These are phyloP conservation scores for Ellobius talpinus DNA, from an alignment of 2,113 vertebrate genomes.

Conservation along the genomic window DNA sequence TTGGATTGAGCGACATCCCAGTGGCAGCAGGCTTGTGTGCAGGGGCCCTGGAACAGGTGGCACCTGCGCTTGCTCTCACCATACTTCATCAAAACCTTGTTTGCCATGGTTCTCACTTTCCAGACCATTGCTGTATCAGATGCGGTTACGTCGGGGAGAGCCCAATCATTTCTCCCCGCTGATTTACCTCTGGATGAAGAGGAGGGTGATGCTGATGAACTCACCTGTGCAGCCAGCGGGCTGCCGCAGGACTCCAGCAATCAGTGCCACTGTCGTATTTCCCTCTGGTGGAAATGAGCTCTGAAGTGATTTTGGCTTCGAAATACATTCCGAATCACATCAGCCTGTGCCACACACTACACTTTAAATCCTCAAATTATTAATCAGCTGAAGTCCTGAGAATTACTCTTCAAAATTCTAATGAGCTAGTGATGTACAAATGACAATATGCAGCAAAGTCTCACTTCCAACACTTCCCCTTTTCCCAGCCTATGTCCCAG, in stretches of 20 bases:
- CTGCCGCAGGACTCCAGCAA: background rate
- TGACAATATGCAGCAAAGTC: slow-evolving; percentile 14
- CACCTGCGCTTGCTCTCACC: background rate
- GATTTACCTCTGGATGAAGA: background rate
- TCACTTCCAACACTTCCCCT: slow-evolving; percentile 23
- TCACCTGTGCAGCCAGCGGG: background rate
- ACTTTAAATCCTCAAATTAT: slow-evolving; percentile 47
- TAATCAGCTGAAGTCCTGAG: slow-evolving; percentile 35
- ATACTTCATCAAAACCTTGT: background rate
- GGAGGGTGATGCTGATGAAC: background rate
- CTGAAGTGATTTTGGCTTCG: background rate
- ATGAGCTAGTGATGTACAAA: slow-evolving; percentile 6
- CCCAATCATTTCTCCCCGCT: background rate
- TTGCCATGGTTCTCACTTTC: background rate
- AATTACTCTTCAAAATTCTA: slow-evolving; percentile 53
- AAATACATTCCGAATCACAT: slow-evolving; percentile 58
- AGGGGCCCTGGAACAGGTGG: background rate
- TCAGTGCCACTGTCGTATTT: background rate
- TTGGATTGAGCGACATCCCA: background rate
- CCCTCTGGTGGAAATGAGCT: slow-evolving; percentile 16
- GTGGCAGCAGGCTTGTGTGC: background rate
- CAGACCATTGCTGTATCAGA: background rate
- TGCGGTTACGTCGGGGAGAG: background rate
- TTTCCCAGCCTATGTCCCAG: background rate
- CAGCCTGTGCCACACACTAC: background rate